These are phyloP conservation scores for Melanerpes formicivorus DNA, from an alignment of 2,113 vertebrate genomes.

Conservation along the genomic window DNA sequence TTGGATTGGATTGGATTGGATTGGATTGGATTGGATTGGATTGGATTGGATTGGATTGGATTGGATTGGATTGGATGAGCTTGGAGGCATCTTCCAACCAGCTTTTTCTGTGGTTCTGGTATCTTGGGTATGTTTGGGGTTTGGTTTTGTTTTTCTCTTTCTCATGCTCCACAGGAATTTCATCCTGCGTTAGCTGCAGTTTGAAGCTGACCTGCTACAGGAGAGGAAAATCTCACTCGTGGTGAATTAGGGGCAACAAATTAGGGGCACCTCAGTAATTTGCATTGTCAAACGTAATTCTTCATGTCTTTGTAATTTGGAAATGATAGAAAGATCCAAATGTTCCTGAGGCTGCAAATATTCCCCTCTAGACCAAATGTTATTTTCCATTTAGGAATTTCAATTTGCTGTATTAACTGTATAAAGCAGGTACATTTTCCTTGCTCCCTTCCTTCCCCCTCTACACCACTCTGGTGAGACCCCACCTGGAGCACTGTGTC, in stretches of 20 bases:
- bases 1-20: too few species aligned
- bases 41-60: too few species aligned
- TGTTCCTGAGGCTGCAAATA: neutral
- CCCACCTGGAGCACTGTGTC: too few species aligned
- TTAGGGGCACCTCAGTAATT: neutral
- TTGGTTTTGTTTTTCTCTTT: neutral
- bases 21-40: too few species aligned
- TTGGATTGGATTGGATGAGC: too few species aligned
- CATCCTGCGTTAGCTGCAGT: slow-evolving; percentile 15
- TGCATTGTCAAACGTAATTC: neutral
- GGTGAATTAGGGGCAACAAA: neutral
- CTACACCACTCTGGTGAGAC: too few species aligned
- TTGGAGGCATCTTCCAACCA: too few species aligned
- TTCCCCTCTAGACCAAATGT: neutral
- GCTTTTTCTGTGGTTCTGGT: neutral
- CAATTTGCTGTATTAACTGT: neutral
- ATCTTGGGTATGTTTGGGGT: too few species aligned
- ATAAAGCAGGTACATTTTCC: neutral
- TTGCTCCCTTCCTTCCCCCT: neutral
- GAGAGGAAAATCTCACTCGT: neutral
- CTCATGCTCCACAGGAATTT: neutral
- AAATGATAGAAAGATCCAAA: slow-evolving; percentile 7
- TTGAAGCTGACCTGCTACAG: neutral
- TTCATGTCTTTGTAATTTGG: neutral
- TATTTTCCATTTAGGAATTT: neutral